Base-by-base conservation (phyloP, 2,113 vertebrate species). In the Rhinoderma darwinii region DNA sequence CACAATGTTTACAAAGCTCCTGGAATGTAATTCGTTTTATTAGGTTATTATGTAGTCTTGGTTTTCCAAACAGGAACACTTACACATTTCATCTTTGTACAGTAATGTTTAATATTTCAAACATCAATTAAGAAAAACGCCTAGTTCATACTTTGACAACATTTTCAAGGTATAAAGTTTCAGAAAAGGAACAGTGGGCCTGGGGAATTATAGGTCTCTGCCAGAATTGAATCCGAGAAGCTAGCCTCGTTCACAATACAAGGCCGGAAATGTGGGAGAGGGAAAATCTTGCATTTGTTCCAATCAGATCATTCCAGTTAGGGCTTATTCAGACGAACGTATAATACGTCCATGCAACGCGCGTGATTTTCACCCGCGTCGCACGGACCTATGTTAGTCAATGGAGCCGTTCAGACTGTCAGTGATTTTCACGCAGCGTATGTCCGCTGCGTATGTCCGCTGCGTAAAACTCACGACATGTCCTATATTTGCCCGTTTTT, bases 31-130 rank as follows among this genome's bases (percentile, higher is more conserved):
- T 70, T 82, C 20, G 79, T 63, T 14, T 44, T 82, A 82, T 66
- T 82, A 63, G 79, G 39, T 82, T 82, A 80, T 80, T 80, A 63
- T 63, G 37, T 30, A 27, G 56, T 10, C 25, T 66, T 44, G 79
- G 79, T 61, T 82, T 66, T 66, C 79, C n/a, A 82, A 43, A 82
- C 35, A 82, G 56, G 25, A 82, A 63, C 25, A 44, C 56, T 81
- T 63, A 63, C 25, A 41, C 56, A 39, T 79, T 79, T 59, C 32
- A 79, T 66, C 56, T 66, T 44, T 66, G 20, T 82, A 82, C 78
- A 82, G 79, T 82, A 44, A 41, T 81, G 56, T 63, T 63, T 44
- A 80, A 80, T 39, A 59, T 79, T 79, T 79, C 56, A 82, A 82
- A 63, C 37, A 82, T 68, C 43, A 82, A 82, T 82, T 82, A 66